Evolutionary conservation across 1,140 invertebrate species (phyloP).

Genomic region (Drosophila sturtevanti): DNA sequence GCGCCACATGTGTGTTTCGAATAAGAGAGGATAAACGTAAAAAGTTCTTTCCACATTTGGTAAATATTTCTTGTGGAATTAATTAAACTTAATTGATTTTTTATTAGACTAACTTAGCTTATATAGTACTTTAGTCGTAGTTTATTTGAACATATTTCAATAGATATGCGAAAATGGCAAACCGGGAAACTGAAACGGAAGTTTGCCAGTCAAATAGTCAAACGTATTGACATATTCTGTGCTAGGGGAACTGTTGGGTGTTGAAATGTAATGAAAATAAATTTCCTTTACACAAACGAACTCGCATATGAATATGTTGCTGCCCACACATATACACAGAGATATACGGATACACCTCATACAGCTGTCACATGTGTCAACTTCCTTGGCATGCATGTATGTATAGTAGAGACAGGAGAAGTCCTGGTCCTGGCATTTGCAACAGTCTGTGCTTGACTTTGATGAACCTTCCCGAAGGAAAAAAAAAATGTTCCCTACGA

Average conservation of each 20-base stretch:
- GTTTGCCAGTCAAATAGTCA: constrained; percentile 42
- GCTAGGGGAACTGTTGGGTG: constrained; percentile 47
- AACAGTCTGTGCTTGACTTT: constrained; percentile 42
- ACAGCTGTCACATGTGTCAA: constrained; percentile 56
- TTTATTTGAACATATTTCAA: constrained; percentile 24
- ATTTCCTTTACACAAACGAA: constrained; percentile 49
- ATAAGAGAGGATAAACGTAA: constrained; percentile 25
- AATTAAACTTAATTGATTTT: constrained; percentile 79
- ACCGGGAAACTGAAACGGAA: constrained; percentile 46
- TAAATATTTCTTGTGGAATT: constrained; percentile 54
- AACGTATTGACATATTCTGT: constrained; percentile 54
- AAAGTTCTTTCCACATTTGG: constrained; percentile 30
- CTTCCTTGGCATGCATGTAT: constrained; percentile 41
- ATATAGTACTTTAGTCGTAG: constrained; percentile 38
- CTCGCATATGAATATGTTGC: constrained; percentile 13
- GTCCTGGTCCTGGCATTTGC: constrained; percentile 2
- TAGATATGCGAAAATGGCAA: constrained; percentile 34
- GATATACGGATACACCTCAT: constrained; percentile 8
- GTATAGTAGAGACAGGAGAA: constrained; percentile 19
- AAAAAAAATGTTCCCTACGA: constrained; percentile 20
- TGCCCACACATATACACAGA: not conserved
- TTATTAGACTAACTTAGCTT: constrained; percentile 41
- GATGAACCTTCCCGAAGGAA: constrained; percentile 40
- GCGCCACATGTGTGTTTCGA: constrained; percentile 29
- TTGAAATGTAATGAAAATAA: constrained; percentile 71